Conservation (phyloP, 1,140 invertebrate genomes). For the Drosophila takahashii region DNA sequence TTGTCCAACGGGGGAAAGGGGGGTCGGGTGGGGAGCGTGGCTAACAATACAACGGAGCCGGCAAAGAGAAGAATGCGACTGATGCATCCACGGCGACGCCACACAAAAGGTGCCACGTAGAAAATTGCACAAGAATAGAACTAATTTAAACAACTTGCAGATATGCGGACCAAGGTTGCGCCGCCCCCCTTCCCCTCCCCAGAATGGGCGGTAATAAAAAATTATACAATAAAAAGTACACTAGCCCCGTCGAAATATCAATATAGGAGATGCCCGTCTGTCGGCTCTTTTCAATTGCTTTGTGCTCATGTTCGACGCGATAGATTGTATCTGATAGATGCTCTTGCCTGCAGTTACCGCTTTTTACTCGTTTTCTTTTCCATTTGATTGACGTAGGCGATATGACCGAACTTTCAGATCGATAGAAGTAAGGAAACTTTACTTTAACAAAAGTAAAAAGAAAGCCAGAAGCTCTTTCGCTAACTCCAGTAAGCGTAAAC, state of each 20-base stretch:
- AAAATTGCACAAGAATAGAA: conserved; percentile 81
- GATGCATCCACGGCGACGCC: conserved; percentile 36
- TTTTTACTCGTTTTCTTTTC: conserved; percentile 11
- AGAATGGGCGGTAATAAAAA: conserved; percentile 64
- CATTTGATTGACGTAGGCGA: conserved; percentile 22
- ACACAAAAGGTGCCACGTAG: conserved; percentile 76
- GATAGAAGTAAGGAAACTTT: not conserved
- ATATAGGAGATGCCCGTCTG: conserved; percentile 34
- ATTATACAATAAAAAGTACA: conserved; percentile 60
- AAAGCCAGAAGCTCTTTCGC: conserved; percentile 10
- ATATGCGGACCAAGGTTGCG: conserved; percentile 47
- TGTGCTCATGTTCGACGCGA: conserved; percentile 36
- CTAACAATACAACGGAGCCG: conserved; percentile 45
- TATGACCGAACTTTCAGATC: conserved; percentile 22
- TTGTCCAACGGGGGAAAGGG: conserved; percentile 37
- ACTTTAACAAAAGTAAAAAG: not conserved
- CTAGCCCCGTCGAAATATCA: conserved; percentile 24
- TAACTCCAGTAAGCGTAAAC: not conserved
- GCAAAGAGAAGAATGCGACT: conserved; percentile 32
- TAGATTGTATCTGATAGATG: conserved; percentile 58
- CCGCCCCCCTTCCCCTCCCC: not conserved
- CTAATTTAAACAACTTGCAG: conserved; percentile 79
- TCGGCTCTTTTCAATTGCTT: conserved; percentile 42
- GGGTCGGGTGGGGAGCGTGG: conserved; percentile 23
- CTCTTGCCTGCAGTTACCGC: conserved; percentile 8